Evolutionary conservation across 2,797 vertebrate genomes (phyloP).

Genomic region (Sylvia borin): DNA sequence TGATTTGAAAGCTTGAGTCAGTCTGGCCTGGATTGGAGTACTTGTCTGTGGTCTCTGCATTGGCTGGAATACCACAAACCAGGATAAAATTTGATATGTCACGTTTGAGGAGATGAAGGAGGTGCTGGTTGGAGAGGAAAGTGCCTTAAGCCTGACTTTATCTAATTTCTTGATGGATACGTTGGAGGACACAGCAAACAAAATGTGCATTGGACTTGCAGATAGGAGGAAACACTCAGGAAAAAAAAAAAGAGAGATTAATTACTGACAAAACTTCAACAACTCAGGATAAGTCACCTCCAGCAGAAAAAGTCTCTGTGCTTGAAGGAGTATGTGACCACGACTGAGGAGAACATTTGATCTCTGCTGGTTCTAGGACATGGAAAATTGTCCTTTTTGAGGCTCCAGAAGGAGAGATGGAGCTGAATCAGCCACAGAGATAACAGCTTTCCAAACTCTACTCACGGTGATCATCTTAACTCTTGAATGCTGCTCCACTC

Average conservation of each 20-base stretch:
- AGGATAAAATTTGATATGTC: neutral
- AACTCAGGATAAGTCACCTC: neutral
- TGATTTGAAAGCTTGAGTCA: conserved; percentile 8
- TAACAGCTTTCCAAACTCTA: neutral
- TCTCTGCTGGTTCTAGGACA: neutral
- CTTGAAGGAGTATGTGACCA: neutral
- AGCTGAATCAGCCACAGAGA: neutral
- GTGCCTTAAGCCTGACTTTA: neutral
- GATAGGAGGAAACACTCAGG: neutral
- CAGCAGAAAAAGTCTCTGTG: neutral
- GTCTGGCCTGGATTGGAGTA: neutral
- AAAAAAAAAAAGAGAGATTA: neutral
- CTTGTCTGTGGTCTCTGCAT: neutral
- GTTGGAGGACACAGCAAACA: neutral
- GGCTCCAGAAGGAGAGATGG: neutral
- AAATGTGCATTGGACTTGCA: neutral
- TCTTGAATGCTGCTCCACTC: neutral
- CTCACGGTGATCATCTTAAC: rapidly evolving
- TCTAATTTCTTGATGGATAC: neutral
- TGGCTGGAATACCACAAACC: neutral
- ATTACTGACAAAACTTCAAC: neutral
- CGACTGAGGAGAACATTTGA: neutral
- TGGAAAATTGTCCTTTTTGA: neutral
- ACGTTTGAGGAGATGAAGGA: neutral
- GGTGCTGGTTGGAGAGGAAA: neutral